These are phyloP conservation scores for Catharus minimus DNA, from an alignment of 2,113 vertebrate genomes.

Conservation along the genomic window DNA sequence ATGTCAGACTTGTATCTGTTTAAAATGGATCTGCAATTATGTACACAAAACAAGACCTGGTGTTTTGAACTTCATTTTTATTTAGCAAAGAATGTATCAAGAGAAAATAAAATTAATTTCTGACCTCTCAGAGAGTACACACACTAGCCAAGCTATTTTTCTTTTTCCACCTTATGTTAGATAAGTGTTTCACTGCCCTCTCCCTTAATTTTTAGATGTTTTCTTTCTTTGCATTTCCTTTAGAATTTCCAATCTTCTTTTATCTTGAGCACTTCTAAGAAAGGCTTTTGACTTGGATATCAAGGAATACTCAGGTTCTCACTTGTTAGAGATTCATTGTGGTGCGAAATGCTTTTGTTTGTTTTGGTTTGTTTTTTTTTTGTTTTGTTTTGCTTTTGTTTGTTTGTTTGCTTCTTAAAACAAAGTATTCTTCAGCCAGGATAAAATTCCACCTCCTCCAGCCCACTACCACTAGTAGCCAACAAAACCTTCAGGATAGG, in stretches of 20 bases:
- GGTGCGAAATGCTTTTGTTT: not conserved
- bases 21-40: not conserved
- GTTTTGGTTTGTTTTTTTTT: too few relatives aligned
- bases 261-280: not conserved
- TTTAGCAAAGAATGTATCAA: not conserved
- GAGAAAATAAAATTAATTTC: not conserved
- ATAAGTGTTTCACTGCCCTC: not conserved
- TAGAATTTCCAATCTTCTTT: not conserved
- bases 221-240: not conserved
- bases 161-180: not conserved
- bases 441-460: not conserved
- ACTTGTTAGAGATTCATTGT: not conserved
- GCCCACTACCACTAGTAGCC: not conserved
- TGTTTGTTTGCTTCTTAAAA: not conserved
- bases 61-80: not conserved
- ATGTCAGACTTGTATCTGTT: not conserved
- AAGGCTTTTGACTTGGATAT: not conserved
- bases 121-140: not conserved
- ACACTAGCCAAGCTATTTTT: not conserved
- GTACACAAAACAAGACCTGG: not conserved
- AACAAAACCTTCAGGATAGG: not conserved
- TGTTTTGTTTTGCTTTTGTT: not conserved
- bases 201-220: not conserved
- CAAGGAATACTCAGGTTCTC: not conserved
- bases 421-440: not conserved